Percentiles rank a stretch among this genome's conserved stretches.
Evolutionary conservation across 2,888 invertebrate species (phyloP).

Genomic region (Doris montereyensis): DNA sequence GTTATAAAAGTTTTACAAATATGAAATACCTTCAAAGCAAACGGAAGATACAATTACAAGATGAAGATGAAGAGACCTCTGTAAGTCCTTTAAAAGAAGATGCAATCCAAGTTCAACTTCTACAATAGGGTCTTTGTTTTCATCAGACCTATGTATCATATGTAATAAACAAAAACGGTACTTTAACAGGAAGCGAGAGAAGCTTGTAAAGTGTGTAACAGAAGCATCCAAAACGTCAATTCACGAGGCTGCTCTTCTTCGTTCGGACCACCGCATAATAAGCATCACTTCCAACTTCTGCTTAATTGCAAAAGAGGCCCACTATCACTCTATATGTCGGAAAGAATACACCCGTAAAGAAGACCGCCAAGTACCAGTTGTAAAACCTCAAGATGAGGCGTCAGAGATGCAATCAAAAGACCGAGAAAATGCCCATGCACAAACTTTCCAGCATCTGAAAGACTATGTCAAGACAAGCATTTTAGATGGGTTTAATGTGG

Average conservation of each 20-base stretch:
- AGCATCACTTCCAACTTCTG: neutral
- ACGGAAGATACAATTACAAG: neutral
- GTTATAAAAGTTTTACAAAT: neutral
- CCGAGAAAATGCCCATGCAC: neutral
- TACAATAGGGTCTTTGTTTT: neutral
- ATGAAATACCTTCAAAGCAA: neutral
- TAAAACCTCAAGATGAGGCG: neutral
- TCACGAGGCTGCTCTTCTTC: neutral
- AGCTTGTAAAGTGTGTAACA: neutral
- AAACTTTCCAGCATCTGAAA: slow-evolving; percentile 13
- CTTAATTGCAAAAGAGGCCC: neutral
- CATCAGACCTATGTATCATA: neutral
- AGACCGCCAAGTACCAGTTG: neutral
- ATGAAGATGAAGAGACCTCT: neutral
- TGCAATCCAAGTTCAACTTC: neutral
- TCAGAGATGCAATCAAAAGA: neutral
- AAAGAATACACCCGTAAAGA: neutral
- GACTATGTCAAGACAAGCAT: slow-evolving; percentile 5
- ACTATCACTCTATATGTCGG: neutral
- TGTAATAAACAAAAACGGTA: neutral
- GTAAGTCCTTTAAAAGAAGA: neutral
- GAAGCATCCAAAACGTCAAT: neutral
- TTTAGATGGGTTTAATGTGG: slow-evolving; percentile 6
- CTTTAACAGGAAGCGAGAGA: neutral
- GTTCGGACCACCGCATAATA: neutral